Base-by-base conservation (phyloP, 2,113 vertebrate species). In the Lanius ludovicianus region DNA sequence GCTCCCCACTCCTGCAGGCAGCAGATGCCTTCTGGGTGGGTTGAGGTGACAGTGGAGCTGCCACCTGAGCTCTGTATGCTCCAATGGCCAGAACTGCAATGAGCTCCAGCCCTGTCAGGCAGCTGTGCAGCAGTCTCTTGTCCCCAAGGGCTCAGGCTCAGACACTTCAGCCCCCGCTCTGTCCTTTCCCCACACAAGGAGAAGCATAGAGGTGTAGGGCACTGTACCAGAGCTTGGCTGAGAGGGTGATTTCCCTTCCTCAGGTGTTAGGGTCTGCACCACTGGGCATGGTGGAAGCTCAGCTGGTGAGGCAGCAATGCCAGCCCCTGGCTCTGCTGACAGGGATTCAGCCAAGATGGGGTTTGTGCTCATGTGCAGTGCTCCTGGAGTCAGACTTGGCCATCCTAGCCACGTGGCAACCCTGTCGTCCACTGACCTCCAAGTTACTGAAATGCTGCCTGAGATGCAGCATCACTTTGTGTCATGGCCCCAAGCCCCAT, bases 371-470 rank as follows among this genome's bases (percentile, higher is more conserved):
- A 11, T 9, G 1, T 33, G 16, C 37, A 37, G 15, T 13, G 19
- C 44, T 69, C 25, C 31, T 44, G 27, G 18, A 50, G 37, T 33
- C 42, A 37, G 42, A 19, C 16, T 20, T 64, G 33, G 28, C 70
- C 37, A 31, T 52, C 14, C 12, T 1, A 2, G 31, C 13, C 27
- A 55, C 0, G 0, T 10, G 7, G 44, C 49, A 71, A 9, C 25
- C n/a, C 28, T 52, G 25, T 4, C 21, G 15, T 82, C 50, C 8
- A 1, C 0, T 24, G 37, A 65, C 22, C 25, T 41, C 10, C 0
- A 1, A 19, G 14, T 14, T 17, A n/a, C 5, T 7, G 10, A 87
- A 30, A n/a, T 7, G 7, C 23, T 24, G 31, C 16, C 9, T 7
- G 3, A 63, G 16, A 63, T 22, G 23, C 47, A 75, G 31, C 42